A percentile compares a stretch with the other conserved stretches of the same genome.
These are phyloP conservation scores for Phortica okadai DNA, from an alignment of 2,888 invertebrate species.

Conservation along the genomic window DNA sequence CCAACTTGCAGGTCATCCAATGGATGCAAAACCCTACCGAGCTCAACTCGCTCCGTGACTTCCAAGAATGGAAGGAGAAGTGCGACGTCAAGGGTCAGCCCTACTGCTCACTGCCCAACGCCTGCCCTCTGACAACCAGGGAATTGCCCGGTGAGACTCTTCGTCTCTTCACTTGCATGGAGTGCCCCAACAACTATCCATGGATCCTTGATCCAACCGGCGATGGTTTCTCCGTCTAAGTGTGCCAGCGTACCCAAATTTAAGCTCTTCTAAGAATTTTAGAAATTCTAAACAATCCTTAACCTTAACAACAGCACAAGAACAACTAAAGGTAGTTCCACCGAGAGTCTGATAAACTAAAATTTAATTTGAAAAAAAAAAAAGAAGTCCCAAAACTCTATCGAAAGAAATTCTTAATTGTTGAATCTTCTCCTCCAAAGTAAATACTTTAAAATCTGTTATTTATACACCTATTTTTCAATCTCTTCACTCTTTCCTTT, in stretches of 20 bases:
- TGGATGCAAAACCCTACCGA: slow-evolving; percentile 98
- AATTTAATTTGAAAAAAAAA: slow-evolving; percentile 46
- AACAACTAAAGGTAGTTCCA: slow-evolving; percentile 74
- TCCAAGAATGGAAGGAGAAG: slow-evolving; percentile 96
- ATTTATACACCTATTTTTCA: slow-evolving; percentile 22
- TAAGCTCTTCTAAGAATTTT: slow-evolving; percentile 41
- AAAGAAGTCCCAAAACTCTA: slow-evolving; percentile 42
- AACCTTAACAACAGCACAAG: slow-evolving; percentile 55
- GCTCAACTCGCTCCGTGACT: slow-evolving; percentile 89
- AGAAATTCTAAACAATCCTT: slow-evolving; percentile 44
- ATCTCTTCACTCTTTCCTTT: slow-evolving; percentile 31
- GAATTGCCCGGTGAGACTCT: slow-evolving; percentile 95
- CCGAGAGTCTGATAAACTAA: slow-evolving; percentile 76
- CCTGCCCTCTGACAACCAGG: slow-evolving; percentile 91
- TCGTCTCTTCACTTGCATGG: slow-evolving; percentile 95
- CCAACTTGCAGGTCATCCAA: slow-evolving; percentile 92
- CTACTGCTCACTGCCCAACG: slow-evolving; percentile 93
- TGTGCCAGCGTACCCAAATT: slow-evolving; percentile 43
- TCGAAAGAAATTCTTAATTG: slow-evolving; percentile 53
- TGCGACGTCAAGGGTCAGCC: slow-evolving; percentile 96
- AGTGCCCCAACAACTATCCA: slow-evolving; percentile 96
- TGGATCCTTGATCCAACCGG: slow-evolving; percentile 97
- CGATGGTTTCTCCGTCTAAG: slow-evolving; percentile 90
- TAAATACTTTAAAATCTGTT: slow-evolving; percentile 29
- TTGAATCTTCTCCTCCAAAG: slow-evolving; percentile 32